Evolutionary conservation across 2,113 vertebrate genomes (phyloP).

Genomic region (Hemicordylus capensis): DNA sequence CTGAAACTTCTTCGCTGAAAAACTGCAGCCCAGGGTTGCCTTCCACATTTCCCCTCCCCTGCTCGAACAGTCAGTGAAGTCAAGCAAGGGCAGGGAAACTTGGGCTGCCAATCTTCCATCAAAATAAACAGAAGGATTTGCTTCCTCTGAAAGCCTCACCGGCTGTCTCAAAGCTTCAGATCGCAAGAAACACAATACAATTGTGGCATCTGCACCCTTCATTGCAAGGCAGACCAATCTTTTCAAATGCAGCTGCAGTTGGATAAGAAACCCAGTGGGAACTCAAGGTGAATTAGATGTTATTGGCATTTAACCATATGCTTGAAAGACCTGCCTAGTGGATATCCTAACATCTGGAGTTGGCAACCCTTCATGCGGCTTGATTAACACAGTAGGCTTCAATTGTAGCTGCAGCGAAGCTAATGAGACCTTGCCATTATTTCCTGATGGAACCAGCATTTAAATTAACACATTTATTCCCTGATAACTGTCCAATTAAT

Average conservation of each 20-base stretch:
- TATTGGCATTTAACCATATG: not conserved
- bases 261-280: not conserved
- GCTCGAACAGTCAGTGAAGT: too few relatives aligned
- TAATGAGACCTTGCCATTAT: slow-evolving; percentile 1
- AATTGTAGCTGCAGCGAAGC: not conserved
- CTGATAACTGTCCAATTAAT: slow-evolving; percentile 1
- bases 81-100: too few relatives aligned
- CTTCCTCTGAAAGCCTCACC: not conserved
- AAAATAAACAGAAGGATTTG: not conserved
- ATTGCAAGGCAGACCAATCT: not conserved
- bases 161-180: not conserved
- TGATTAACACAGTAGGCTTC: slow-evolving; percentile 10
- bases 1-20: too few relatives aligned
- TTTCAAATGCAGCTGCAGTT: not conserved
- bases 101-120: too few relatives aligned
- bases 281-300: not conserved
- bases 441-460: not conserved
- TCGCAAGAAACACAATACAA: not conserved
- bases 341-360: not conserved
- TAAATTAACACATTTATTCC: not conserved
- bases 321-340: not conserved
- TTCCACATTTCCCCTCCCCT: too few relatives aligned
- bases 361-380: not conserved
- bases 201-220: too few relatives aligned
- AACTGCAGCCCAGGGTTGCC: too few relatives aligned